Evolutionary conservation across 2,113 vertebrate genomes (phyloP).

Genomic region (Oxygymnocypris stewartii): DNA sequence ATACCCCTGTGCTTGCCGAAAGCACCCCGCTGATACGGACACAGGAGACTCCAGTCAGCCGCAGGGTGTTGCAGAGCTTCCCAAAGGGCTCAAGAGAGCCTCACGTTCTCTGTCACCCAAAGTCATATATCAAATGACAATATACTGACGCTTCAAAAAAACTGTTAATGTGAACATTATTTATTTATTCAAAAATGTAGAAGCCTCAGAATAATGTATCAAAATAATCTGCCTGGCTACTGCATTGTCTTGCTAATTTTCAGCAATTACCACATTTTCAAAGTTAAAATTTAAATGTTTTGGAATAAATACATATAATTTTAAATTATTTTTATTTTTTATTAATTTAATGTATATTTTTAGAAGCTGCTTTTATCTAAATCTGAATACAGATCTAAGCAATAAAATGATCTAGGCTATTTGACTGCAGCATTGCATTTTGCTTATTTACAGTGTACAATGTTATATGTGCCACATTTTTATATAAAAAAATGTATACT

Average conservation of each 20-base stretch:
- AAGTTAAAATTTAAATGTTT: not conserved
- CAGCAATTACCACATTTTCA: not conserved
- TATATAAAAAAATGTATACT: too few relatives aligned
- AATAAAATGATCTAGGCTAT: too few relatives aligned
- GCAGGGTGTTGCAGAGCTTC: conserved; percentile 52
- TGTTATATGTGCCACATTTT: too few relatives aligned
- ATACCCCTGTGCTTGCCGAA: conserved; percentile 36
- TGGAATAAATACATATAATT: not conserved
- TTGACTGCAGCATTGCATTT: too few relatives aligned
- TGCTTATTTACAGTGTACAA: too few relatives aligned
- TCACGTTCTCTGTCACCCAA: conserved; percentile 51
- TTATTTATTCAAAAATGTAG: not conserved
- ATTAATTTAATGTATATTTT: not conserved
- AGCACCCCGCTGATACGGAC: conserved; percentile 49
- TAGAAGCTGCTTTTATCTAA: not conserved
- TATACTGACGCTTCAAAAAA: not conserved
- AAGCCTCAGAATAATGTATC: not conserved
- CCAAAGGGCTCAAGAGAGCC: conserved; percentile 33
- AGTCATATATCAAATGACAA: conserved; percentile 36
- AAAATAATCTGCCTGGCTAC: not conserved
- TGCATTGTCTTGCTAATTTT: not conserved
- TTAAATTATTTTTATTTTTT: not conserved
- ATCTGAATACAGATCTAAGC: too few relatives aligned
- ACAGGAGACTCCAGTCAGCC: not conserved
- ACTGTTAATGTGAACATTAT: not conserved